Conservation (phyloP, 92 coral and sea anemone species). For the Virgularia gustaviana region DNA sequence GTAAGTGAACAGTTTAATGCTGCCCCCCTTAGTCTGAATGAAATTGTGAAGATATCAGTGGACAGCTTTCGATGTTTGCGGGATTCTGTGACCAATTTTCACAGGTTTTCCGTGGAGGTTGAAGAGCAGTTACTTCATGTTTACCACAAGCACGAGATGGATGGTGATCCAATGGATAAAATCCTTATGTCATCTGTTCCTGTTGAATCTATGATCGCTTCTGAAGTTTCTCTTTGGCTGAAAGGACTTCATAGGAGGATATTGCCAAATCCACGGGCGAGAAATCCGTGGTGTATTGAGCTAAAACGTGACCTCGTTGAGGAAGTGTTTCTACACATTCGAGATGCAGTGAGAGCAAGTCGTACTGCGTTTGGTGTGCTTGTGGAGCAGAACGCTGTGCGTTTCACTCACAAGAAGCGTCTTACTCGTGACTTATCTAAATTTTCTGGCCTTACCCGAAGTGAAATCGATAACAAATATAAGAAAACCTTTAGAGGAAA, state of each 20-base stretch:
- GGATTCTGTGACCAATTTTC: constrained; percentile 16
- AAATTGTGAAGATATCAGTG: too few relatives aligned
- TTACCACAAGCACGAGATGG: constrained; percentile 37
- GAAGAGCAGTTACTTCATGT: not conserved
- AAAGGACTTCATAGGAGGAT: constrained; percentile 51
- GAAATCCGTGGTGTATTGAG: constrained; percentile 62
- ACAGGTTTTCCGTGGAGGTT: constrained; percentile 38
- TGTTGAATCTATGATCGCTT: constrained; percentile 42
- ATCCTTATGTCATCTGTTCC: constrained; percentile 28
- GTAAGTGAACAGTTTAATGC: too few relatives aligned
- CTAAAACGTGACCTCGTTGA: constrained; percentile 56
- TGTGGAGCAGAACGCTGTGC: constrained; percentile 23
- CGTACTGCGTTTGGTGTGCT: constrained; percentile 35
- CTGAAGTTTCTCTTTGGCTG: too few relatives aligned
- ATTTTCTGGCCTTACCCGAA: constrained; percentile 30
- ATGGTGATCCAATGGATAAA: constrained; percentile 14
- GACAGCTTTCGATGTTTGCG: constrained; percentile 31
- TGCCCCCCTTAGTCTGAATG: too few relatives aligned
- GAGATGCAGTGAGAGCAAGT: constrained; percentile 41
- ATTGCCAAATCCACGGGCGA: constrained; percentile 46
- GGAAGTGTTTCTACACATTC: constrained; percentile 39
- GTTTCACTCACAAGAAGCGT: constrained; percentile 33
- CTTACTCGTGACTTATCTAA: constrained; percentile 43
- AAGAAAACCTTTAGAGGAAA: constrained; percentile 57
- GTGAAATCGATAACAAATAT: constrained; percentile 32